Evolutionary conservation across 92 coral and sea anemone species (phyloP), one percentile per base, ranked within the genome.

Genomic region (Epizoanthus fatuus): DNA sequence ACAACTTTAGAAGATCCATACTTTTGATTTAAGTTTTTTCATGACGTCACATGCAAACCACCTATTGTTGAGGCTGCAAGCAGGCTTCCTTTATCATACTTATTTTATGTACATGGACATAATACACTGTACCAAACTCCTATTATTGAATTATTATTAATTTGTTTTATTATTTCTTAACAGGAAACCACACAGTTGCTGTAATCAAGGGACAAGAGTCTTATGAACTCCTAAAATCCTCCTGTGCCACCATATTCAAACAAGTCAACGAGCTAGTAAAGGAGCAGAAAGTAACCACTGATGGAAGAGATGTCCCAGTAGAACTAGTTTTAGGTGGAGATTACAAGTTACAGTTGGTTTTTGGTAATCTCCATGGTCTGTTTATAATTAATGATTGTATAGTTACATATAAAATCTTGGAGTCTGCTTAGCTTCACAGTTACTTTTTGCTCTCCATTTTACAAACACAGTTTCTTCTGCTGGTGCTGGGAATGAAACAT

Each of bases 311-410:
- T 75, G 74, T 83, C 12, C 79, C 85, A 39, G 85, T 75, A 17
- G 85, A 88, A 39, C 65, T 88, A 8, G 75, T 66, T 88, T 67
- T 89, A 65, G 89, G 86, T 14, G 89, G 92, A 16, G 83, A 89
- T 69, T 89, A 89, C 32, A 89, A 89, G 93, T 89, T 84, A 40
- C 4, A 40, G 45, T 22, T 22, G 25, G 25, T 22, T 22, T 22
- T 22, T 22, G 25, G 25, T 22, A 22, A 22, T n/a, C n/a, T n/a
- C n/a, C n/a, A n/a, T 22, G 52, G 52, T 47, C 3, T 47, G 52
- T 20, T 29, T 2, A 7, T 47, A 47, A 22, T 22, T 22, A 22
- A 22, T 22, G 25, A 22, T 22, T 22, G 25, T 22, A 22, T 22
- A 22, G 25, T 22, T 22, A 22, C 25, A 22, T 22, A 22, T 22